These are phyloP conservation scores for Axea sp. DNA, from an alignment of 2,888 invertebrate genomes.

Conservation along the genomic window DNA sequence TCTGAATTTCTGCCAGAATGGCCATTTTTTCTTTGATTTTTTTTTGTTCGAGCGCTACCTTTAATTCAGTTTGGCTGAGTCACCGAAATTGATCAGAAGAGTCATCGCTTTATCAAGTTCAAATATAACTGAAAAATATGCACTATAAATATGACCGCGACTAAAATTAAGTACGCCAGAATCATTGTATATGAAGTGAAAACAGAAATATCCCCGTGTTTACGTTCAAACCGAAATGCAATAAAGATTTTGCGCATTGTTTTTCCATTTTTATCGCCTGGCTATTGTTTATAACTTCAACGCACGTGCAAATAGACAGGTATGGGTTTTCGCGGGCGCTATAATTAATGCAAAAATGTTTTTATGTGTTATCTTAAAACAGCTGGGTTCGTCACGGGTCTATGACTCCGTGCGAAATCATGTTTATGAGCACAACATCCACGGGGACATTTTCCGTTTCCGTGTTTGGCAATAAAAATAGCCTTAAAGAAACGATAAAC, in stretches of 20 bases:
- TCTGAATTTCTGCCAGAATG: slow-evolving; percentile 48
- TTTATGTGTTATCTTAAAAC: slow-evolving; percentile 21
- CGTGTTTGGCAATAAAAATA: slow-evolving; percentile 15
- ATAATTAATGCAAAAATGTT: slow-evolving; percentile 27
- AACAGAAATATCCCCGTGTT: no score
- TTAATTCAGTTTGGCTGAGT: slow-evolving; percentile 41
- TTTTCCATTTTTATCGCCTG: not conserved
- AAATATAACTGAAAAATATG: no score
- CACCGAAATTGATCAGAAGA: slow-evolving; percentile 41
- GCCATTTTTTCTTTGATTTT: no score
- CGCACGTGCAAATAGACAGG: not conserved
- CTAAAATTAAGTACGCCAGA: no score
- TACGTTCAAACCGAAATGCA: no score
- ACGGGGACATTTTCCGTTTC: slow-evolving; percentile 30
- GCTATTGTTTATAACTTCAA: not conserved
- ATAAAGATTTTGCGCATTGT: no score
- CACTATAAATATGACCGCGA: no score
- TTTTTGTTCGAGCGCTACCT: slow-evolving; percentile 18
- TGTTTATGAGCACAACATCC: slow-evolving; percentile 26
- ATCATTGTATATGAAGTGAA: no score
- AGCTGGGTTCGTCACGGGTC: slow-evolving; percentile 29
- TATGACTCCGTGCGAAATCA: slow-evolving; percentile 23
- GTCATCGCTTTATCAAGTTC: slow-evolving; percentile 40
- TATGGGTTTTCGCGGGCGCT: not conserved
- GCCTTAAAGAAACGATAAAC: not conserved